phyloP scores from a whole-genome alignment of 2,888 invertebrate species.

The Parnassius glacialis region DNA sequence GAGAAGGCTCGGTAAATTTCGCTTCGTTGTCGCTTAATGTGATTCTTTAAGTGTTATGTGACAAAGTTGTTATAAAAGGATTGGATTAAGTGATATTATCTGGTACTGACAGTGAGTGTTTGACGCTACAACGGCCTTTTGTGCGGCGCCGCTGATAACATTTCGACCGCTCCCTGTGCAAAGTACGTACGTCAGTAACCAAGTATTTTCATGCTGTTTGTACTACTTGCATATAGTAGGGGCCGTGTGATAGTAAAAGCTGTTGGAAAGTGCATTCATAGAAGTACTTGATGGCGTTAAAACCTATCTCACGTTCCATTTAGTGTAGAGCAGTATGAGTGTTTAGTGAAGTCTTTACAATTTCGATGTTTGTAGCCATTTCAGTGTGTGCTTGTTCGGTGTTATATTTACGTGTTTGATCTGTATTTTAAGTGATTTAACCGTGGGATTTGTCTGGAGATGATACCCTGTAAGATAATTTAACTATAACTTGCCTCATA shows the following conservation, averaged over 20 bases:
- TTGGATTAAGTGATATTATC: constrained; percentile 59
- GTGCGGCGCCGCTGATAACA: constrained; percentile 56
- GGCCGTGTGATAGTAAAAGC: constrained; percentile 76
- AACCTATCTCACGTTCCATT: constrained; percentile 72
- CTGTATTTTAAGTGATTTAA: constrained; percentile 44
- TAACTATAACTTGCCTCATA: background rate
- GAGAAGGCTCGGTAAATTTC: constrained; percentile 63
- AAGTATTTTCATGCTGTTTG: constrained; percentile 77
- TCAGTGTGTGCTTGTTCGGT: constrained; percentile 63
- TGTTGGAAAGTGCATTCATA: constrained; percentile 77
- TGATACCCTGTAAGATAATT: constrained; percentile 35
- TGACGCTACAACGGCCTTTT: constrained; percentile 40
- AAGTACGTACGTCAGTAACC: constrained; percentile 73
- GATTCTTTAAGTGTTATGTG: constrained; percentile 64
- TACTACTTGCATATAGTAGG: constrained; percentile 71
- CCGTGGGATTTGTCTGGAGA: constrained; percentile 39
- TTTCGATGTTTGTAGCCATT: constrained; percentile 73
- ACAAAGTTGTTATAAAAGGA: constrained; percentile 54
- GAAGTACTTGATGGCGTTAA: constrained; percentile 67
- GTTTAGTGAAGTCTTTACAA: constrained; percentile 55
- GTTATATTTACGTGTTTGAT: constrained; percentile 59
- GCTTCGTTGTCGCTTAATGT: constrained; percentile 75
- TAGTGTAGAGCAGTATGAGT: constrained; percentile 51
- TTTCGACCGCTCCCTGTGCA: constrained; percentile 77
- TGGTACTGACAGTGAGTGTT: constrained; percentile 55